Conservation (phyloP, 2,888 invertebrate species). For the Strigamia transsilvanica region DNA sequence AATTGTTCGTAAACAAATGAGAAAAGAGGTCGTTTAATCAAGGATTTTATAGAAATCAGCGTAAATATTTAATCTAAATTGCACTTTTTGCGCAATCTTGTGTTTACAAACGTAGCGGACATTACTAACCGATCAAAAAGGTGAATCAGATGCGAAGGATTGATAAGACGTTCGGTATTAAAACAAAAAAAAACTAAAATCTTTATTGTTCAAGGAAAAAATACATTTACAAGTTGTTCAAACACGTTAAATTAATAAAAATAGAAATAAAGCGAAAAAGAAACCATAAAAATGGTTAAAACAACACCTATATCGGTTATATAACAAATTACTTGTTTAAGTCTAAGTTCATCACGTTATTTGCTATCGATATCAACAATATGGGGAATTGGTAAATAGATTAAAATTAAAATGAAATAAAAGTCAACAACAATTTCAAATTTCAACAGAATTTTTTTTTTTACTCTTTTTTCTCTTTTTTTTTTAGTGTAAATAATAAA, state of each 20-base stretch:
- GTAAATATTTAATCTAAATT: not conserved
- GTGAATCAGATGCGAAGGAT: not conserved
- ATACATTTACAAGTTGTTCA: not conserved
- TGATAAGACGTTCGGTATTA: not conserved
- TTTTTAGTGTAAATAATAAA: not conserved
- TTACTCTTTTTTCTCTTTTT: too few species aligned
- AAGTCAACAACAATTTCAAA: not conserved
- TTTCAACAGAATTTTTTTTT: not conserved
- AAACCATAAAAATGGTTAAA: not conserved
- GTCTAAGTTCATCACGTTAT: not conserved
- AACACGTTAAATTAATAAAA: not conserved
- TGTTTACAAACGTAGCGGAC: not conserved
- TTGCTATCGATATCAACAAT: not conserved
- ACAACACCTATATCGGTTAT: conserved; percentile 4
- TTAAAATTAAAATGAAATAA: conserved; percentile 5
- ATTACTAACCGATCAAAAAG: not conserved
- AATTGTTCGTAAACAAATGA: too few species aligned
- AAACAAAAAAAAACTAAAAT: not conserved
- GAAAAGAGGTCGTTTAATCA: too few species aligned
- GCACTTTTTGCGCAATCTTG: not conserved
- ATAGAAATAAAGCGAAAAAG: not conserved
- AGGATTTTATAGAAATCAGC: not conserved
- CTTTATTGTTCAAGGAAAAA: not conserved
- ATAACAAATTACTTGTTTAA: not conserved
- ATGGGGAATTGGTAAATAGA: not conserved